These are phyloP conservation scores for Mormyrops boulengeri DNA, from an alignment of 2,797 vertebrate genomes.

Conservation along the genomic window DNA sequence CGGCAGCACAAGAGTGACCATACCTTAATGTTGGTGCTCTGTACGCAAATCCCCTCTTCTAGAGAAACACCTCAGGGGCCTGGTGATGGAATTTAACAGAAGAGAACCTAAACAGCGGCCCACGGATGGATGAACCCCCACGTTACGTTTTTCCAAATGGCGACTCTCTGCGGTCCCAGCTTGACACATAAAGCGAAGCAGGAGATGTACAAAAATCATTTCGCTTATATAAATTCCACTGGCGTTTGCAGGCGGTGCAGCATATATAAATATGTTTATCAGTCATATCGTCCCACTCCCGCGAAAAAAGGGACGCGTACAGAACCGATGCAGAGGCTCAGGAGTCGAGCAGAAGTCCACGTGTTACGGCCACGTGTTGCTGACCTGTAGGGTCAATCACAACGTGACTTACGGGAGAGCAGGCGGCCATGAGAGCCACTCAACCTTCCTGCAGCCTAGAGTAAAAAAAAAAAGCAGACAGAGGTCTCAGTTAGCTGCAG, in stretches of 20 bases:
- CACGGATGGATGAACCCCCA: background rate
- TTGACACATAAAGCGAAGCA: background rate
- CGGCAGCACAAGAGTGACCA: background rate
- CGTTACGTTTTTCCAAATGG: background rate
- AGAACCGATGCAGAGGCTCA: background rate
- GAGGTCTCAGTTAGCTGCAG: background rate
- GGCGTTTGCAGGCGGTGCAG: background rate
- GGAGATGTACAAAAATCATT: background rate
- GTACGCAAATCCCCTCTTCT: background rate
- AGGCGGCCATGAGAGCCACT: background rate
- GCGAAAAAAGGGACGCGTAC: background rate
- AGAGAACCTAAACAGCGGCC: background rate
- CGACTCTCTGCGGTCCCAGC: background rate
- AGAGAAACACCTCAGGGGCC: background rate
- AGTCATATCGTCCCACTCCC: background rate
- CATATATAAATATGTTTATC: background rate
- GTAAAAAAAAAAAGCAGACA: background rate
- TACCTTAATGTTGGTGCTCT: too few relatives aligned
- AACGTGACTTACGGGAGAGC: background rate
- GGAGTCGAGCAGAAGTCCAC: background rate
- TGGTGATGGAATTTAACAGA: background rate
- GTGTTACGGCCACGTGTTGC: background rate
- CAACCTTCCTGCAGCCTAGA: background rate
- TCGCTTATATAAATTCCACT: background rate
- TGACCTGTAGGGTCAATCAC: background rate